Percentiles rank a stretch among this genome's conserved stretches.
phyloP scores from a whole-genome alignment of 2,888 invertebrate genomes.

The Creontiades dilutus region DNA sequence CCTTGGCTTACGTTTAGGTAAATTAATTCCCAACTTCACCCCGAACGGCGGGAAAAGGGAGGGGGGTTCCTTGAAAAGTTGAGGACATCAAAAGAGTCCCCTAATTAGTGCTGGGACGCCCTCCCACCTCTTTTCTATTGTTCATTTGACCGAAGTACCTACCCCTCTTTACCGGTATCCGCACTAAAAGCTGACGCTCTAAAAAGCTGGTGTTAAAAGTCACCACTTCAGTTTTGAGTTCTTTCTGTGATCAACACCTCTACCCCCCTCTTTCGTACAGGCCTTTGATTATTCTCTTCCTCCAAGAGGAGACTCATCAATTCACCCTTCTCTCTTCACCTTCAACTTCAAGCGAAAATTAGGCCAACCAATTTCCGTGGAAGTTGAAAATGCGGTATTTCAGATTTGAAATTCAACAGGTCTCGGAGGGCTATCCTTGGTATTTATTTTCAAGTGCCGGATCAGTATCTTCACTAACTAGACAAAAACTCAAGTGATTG shows the following conservation, averaged over 20 bases:
- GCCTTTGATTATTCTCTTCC: conserved; percentile 10
- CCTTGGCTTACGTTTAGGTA: conserved; percentile 24
- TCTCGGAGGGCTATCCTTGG: background rate
- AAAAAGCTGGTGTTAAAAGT: background rate
- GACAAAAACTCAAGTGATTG: background rate
- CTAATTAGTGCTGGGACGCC: background rate
- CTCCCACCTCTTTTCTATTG: conserved; percentile 24
- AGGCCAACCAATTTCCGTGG: conserved; percentile 10
- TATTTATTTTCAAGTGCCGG: background rate
- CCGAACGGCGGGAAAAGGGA: background rate
- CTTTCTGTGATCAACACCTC: conserved; percentile 53
- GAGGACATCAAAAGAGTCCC: conserved; percentile 17
- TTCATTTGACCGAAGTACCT: conserved; percentile 49
- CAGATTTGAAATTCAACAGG: conserved; percentile 24
- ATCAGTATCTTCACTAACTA: background rate
- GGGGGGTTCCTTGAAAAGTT: background rate
- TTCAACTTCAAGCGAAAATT: background rate
- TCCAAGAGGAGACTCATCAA: conserved; percentile 30
- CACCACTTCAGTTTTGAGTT: conserved; percentile 32
- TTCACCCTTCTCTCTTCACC: conserved; percentile 16
- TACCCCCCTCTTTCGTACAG: background rate
- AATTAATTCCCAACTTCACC: conserved; percentile 14
- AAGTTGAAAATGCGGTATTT: background rate
- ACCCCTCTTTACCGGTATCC: background rate
- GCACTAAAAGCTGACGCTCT: background rate